phyloP scores from a whole-genome alignment of 37 sponge, comb jelly and placozoan species.

The Mnemiopsis leidyi region DNA sequence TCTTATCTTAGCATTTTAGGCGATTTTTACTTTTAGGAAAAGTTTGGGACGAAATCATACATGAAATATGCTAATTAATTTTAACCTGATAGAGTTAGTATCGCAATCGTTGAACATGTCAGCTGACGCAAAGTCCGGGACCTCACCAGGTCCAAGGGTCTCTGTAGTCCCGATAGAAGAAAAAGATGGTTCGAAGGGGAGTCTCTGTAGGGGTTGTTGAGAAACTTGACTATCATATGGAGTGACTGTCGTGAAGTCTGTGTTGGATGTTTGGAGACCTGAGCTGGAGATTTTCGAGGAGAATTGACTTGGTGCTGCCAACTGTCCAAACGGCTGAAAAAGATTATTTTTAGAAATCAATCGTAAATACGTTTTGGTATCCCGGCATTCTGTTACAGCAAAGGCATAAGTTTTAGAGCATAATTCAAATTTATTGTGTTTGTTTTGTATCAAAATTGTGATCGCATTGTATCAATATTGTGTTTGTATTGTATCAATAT shows the following conservation, averaged over 20 bases:
- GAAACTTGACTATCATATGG: background rate
- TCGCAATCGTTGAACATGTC: background rate
- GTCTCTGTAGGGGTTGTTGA: background rate
- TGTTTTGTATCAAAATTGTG: too few relatives aligned
- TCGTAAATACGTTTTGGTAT: too few relatives aligned
- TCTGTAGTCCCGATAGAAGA: background rate
- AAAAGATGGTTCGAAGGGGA: background rate
- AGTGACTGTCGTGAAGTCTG: background rate
- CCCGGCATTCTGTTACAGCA: too few relatives aligned
- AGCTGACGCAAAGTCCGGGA: background rate
- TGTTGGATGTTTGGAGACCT: background rate
- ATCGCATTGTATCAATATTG: too few relatives aligned
- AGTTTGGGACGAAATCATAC: too few relatives aligned
- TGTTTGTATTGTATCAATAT: too few relatives aligned
- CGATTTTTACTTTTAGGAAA: too few relatives aligned
- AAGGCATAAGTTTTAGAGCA: too few relatives aligned
- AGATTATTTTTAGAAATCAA: background rate
- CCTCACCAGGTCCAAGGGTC: background rate
- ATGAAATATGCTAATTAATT: too few relatives aligned
- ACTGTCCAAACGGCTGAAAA: constrained; percentile 18
- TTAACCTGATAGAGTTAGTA: background rate
- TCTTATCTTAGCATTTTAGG: too few relatives aligned
- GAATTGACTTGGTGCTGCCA: constrained; percentile 1
- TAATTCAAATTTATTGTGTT: too few relatives aligned
- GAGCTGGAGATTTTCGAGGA: constrained; percentile 24